Evolutionary conservation across 2,888 invertebrate genomes (phyloP).

Genomic region (Merodon equestris): DNA sequence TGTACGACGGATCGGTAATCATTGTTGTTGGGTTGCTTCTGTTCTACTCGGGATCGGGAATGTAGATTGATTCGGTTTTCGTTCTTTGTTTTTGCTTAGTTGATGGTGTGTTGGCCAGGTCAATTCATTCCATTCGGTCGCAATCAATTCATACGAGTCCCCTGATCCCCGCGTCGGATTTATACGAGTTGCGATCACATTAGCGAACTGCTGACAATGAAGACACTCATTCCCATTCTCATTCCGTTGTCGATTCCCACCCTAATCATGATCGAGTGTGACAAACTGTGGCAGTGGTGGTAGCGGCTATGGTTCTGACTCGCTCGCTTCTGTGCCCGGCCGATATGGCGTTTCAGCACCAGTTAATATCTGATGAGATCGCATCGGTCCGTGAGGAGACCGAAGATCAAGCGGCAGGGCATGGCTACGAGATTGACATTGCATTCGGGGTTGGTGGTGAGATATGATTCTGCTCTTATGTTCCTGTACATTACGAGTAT

Average conservation of each 20-base stretch:
- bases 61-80: conserved; percentile 2
- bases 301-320: conserved; percentile 44
- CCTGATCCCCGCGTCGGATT: conserved; percentile 24
- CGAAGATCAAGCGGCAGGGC: too few species aligned
- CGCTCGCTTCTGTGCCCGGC: conserved; percentile 12
- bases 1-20: not conserved
- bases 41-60: too few species aligned
- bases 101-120: conserved; percentile 45
- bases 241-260: conserved; percentile 36
- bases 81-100: too few species aligned
- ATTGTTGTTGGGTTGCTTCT: not conserved
- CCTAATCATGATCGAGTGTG: conserved; percentile 47
- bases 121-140: conserved; percentile 38
- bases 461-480: conserved; percentile 55
- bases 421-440: too few species aligned
- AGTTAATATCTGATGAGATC: too few species aligned
- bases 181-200: too few species aligned
- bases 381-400: too few species aligned
- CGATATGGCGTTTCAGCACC: too few species aligned
- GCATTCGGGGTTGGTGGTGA: conserved; percentile 59
- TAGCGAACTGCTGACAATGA: not conserved
- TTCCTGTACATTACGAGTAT: conserved; percentile 4
- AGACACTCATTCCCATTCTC: not conserved
- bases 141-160: conserved; percentile 51
- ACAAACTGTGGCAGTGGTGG: conserved; percentile 9